Evolutionary conservation across 2,797 vertebrate species (phyloP).

Genomic region (Phylloscopus collybita): DNA sequence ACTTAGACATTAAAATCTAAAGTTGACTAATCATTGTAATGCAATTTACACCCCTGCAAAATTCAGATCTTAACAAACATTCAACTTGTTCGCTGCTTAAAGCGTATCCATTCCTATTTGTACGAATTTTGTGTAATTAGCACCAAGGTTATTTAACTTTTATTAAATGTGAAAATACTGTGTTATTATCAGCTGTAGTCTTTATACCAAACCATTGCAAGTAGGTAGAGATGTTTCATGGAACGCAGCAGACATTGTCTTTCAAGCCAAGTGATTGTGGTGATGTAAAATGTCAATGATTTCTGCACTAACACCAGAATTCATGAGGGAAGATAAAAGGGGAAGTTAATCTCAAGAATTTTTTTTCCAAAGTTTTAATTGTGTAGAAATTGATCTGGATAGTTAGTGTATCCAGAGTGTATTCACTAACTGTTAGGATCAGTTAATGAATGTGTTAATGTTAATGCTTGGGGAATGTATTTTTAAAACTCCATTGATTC

Average conservation of each 20-base stretch:
- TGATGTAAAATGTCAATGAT: background rate
- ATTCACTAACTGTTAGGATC: background rate
- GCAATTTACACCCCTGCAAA: background rate
- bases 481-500: background rate
- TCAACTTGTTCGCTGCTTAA: background rate
- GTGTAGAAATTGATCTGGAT: background rate
- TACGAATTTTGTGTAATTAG: background rate
- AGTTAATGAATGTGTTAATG: background rate
- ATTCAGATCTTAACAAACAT: background rate
- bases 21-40: background rate
- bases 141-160: background rate
- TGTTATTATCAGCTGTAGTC: background rate
- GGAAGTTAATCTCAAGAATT: background rate
- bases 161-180: background rate
- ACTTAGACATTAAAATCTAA: background rate
- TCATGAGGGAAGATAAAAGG: background rate
- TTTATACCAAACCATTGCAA: background rate
- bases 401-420: too few species aligned
- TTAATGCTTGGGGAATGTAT: fast-evolving
- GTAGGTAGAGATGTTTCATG: background rate
- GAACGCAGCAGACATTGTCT: background rate
- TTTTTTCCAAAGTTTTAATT: background rate
- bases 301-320: background rate
- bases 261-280: background rate
- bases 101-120: background rate